A percentile compares a stretch with the other conserved stretches of the same genome.
Conservation (phyloP, 1,140 invertebrate species). For the Akabosia matsudoensis region DNA sequence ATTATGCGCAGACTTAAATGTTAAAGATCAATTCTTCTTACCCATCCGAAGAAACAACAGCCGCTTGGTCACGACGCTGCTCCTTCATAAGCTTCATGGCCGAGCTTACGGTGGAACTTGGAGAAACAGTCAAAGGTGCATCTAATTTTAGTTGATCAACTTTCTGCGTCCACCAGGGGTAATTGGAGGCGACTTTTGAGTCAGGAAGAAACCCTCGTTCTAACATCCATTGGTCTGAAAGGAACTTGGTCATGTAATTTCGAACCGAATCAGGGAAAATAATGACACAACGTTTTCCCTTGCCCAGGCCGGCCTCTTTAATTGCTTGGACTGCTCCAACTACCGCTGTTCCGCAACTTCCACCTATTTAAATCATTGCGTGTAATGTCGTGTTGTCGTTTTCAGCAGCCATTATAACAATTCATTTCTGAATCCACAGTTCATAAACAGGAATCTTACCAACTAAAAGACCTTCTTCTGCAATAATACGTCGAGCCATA, state of each 20-base stretch:
- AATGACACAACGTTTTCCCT: conserved; percentile 82
- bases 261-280: conserved; percentile 89
- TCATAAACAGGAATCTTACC: conserved; percentile 50
- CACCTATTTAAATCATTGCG: conserved; percentile 61
- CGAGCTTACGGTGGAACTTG: conserved; percentile 61
- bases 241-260: conserved; percentile 98
- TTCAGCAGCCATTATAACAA: no score
- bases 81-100: conserved; percentile 66
- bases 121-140: conserved; percentile 58
- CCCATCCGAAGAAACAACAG: conserved; percentile 64
- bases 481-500: conserved; percentile 82
- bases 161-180: conserved; percentile 68
- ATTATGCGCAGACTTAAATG: neutral
- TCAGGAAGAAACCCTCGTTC: conserved; percentile 40
- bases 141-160: conserved; percentile 61
- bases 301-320: conserved; percentile 68
- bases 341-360: conserved; percentile 88
- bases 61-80: conserved; percentile 65
- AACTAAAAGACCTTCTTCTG: conserved; percentile 88
- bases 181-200: neutral
- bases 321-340: conserved; percentile 68
- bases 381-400: neutral
- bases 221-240: conserved; percentile 90
- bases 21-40: conserved; percentile 47
- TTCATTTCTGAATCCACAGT: no score